These are phyloP conservation scores for Pavo muticus DNA, from an alignment of 2,113 vertebrate species.

Conservation along the genomic window DNA sequence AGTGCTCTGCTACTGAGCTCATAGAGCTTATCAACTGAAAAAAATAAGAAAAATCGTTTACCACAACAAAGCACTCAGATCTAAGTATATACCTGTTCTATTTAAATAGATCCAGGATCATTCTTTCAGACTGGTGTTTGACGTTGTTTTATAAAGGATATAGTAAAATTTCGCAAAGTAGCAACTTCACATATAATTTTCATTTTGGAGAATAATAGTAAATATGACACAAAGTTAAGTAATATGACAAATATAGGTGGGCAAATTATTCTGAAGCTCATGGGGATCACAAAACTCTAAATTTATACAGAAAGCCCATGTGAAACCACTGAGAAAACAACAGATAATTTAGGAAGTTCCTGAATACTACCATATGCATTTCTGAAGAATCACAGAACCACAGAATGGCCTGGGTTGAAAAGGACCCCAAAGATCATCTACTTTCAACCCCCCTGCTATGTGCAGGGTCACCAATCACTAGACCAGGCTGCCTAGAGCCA, in stretches of 20 bases:
- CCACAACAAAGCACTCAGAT: not conserved
- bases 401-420: no score
- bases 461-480: no score
- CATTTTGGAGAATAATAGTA: not conserved
- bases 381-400: not conserved
- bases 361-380: accelerated
- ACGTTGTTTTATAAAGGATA: not conserved
- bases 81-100: not conserved
- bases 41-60: not conserved
- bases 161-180: not conserved
- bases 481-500: no score
- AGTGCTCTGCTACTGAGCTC: slow-evolving; percentile 99
- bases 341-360: not conserved
- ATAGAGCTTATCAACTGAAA: slow-evolving; percentile 99
- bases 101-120: not conserved
- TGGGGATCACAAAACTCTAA: not conserved
- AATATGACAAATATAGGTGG: not conserved
- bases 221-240: not conserved
- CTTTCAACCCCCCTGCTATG: no score
- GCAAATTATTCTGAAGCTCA: not conserved
- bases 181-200: not conserved
- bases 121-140: not conserved
- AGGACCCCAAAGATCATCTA: no score
- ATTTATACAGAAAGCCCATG: accelerated
- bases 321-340: not conserved